Conservation (phyloP, 2,888 invertebrate species). For the Dorcus hopei region DNA sequence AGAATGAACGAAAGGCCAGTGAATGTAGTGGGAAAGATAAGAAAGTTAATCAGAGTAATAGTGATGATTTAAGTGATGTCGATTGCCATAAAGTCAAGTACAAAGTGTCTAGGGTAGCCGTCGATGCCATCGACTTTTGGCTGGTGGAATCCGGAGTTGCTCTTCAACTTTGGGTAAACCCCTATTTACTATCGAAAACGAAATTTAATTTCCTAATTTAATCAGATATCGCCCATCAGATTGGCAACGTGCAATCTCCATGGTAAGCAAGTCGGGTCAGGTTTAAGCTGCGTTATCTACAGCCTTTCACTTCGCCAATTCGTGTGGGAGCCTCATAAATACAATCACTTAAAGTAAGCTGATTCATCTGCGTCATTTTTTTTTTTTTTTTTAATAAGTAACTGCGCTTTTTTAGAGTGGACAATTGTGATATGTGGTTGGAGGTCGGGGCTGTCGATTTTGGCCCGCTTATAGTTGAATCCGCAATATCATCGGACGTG, state of each 20-base stretch:
- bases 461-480: slow-evolving; percentile 87
- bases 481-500: slow-evolving; percentile 68
- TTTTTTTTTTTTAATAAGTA: slow-evolving; percentile 7
- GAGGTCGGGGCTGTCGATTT: slow-evolving; percentile 89
- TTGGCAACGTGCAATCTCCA: slow-evolving; percentile 93
- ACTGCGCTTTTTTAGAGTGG: slow-evolving; percentile 31
- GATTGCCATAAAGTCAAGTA: slow-evolving; percentile 69
- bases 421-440: slow-evolving; percentile 74
- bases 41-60: slow-evolving; percentile 17
- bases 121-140: slow-evolving; percentile 88
- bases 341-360: slow-evolving; percentile 44
- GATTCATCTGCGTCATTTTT: neutral
- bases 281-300: slow-evolving; percentile 77
- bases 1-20: slow-evolving; percentile 21
- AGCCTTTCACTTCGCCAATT: slow-evolving; percentile 44
- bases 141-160: slow-evolving; percentile 64
- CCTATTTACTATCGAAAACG: slow-evolving; percentile 1
- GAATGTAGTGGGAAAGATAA: slow-evolving; percentile 21
- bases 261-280: slow-evolving; percentile 84
- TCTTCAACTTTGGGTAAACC: slow-evolving; percentile 14
- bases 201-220: neutral
- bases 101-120: slow-evolving; percentile 82
- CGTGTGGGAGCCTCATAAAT: slow-evolving; percentile 47
- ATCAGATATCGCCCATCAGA: slow-evolving; percentile 76
- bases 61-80: slow-evolving; percentile 27